Conservation (phyloP, 1,140 invertebrate species). For the Drosophila sucinea region DNA sequence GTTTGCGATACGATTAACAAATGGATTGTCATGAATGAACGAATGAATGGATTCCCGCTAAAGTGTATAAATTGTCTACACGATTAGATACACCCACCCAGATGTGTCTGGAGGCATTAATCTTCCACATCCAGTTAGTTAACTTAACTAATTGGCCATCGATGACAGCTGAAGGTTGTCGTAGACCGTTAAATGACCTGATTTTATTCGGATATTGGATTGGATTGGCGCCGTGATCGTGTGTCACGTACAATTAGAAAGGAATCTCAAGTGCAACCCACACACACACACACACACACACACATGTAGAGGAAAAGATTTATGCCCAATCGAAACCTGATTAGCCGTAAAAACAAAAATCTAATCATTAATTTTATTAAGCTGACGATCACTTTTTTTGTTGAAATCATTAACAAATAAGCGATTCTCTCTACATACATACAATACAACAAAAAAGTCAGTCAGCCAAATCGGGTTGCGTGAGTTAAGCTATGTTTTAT, state of each 20-base stretch:
- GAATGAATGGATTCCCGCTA: background rate
- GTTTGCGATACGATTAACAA: constrained; percentile 9
- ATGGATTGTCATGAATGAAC: constrained; percentile 4
- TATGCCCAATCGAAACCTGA: constrained; percentile 68
- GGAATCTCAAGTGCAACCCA: constrained; percentile 74
- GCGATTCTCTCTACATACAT: constrained; percentile 64
- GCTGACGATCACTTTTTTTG: constrained; percentile 78
- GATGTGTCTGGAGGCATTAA: constrained; percentile 30
- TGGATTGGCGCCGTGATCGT: constrained; percentile 34
- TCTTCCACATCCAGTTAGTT: constrained; percentile 20
- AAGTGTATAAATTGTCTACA: constrained; percentile 44
- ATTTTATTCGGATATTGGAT: constrained; percentile 36
- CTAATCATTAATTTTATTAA: constrained; percentile 79
- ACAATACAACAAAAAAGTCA: constrained; percentile 65
- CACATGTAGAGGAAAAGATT: constrained; percentile 49
- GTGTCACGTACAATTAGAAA: constrained; percentile 75
- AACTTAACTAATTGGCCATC: constrained; percentile 34
- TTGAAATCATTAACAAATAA: constrained; percentile 79
- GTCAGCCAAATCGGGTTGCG: constrained; percentile 38
- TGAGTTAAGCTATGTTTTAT: constrained; percentile 47
- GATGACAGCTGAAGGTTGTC: constrained; percentile 43
- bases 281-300: constrained; percentile 39
- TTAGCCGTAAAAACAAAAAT: constrained; percentile 70
- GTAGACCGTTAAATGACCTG: constrained; percentile 67
- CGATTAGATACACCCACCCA: constrained; percentile 53